Evolutionary conservation across 2,797 vertebrate species (phyloP).

Genomic region (Onychomys torridus): DNA sequence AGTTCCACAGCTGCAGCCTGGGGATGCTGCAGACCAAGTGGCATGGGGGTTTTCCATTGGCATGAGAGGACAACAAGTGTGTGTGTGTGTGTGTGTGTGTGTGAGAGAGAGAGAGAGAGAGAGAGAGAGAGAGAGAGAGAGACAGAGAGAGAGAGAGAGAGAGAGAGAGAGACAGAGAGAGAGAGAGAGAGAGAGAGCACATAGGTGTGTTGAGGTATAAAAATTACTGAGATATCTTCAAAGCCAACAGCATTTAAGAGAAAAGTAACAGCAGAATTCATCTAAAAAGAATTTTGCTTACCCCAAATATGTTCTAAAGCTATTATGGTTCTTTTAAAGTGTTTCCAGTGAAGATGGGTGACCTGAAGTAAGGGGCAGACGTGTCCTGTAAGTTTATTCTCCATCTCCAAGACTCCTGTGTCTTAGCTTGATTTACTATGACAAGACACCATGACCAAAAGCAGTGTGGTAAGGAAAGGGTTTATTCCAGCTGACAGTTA

Average conservation of each 20-base stretch:
- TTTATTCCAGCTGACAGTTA: neutral
- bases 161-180: no score
- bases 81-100: neutral
- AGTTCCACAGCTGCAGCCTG: rapidly evolving
- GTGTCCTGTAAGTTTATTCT: neutral
- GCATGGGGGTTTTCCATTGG: neutral
- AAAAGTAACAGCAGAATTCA: conserved; percentile 42
- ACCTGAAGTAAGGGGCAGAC: neutral
- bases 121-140: no score
- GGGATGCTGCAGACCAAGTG: neutral
- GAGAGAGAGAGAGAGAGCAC: neutral
- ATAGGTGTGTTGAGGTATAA: neutral
- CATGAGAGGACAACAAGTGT: neutral
- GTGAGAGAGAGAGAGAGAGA: no score
- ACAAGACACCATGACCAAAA: neutral
- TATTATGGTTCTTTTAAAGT: neutral
- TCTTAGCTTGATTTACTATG: neutral
- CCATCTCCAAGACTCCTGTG: neutral
- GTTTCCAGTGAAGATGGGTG: neutral
- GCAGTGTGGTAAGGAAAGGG: neutral
- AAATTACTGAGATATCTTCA: neutral
- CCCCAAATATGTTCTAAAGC: neutral
- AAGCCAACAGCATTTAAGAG: conserved; percentile 7
- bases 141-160: no score
- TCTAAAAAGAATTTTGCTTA: conserved; percentile 40